Evolutionary conservation across 2,888 invertebrate genomes (phyloP).

Genomic region (Cantharis nigra): DNA sequence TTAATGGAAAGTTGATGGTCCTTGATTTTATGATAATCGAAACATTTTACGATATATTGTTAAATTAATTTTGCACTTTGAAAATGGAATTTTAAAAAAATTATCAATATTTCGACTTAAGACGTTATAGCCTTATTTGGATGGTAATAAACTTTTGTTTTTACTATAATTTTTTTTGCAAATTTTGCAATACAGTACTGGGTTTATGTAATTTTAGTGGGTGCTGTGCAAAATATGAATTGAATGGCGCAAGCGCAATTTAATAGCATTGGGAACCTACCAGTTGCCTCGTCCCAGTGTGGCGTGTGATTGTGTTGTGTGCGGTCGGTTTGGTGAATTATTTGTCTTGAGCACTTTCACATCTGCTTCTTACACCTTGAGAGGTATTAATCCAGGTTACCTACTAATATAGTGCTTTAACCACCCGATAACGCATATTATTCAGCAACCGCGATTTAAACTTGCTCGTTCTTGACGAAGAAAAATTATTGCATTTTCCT

Average conservation of each 20-base stretch:
- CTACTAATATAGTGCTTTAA: constrained; percentile 15
- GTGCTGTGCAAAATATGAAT: constrained; percentile 12
- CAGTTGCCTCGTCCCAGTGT: constrained; percentile 47
- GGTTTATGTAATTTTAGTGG: not conserved
- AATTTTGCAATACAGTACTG: not conserved
- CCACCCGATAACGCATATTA: constrained; percentile 17
- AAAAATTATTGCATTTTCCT: not conserved
- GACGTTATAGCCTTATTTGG: not conserved
- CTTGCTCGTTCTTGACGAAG: not conserved
- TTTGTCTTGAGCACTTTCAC: constrained; percentile 23
- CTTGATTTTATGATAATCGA: not conserved
- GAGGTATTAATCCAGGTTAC: constrained; percentile 4
- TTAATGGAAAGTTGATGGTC: not conserved
- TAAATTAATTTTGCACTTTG: not conserved
- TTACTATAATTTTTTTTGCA: not conserved
- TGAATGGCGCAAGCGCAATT: constrained; percentile 19
- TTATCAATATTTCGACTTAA: not conserved
- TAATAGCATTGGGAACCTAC: constrained; percentile 29
- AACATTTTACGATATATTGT: not conserved
- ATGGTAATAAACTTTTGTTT: not conserved
- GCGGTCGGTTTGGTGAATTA: constrained; percentile 40
- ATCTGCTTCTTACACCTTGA: constrained; percentile 27
- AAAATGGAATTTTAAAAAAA: not conserved
- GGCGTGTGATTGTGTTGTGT: constrained; percentile 48
- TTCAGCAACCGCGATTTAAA: constrained; percentile 5